These are phyloP conservation scores for Avahi laniger DNA, from an alignment of 2,797 vertebrate species.

Conservation along the genomic window DNA sequence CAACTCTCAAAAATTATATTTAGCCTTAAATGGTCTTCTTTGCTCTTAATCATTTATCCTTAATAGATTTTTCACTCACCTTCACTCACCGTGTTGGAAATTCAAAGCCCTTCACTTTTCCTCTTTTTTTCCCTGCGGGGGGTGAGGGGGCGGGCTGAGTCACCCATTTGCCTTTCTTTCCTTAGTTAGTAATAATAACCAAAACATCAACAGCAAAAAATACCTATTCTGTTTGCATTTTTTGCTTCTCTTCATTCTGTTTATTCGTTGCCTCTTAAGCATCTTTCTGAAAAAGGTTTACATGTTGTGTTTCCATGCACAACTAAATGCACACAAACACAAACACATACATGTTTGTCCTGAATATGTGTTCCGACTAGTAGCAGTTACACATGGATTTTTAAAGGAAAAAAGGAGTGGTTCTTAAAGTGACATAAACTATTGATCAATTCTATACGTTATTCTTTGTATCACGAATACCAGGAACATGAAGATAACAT, in stretches of 20 bases:
- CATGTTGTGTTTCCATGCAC: not conserved
- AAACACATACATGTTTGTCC: not conserved
- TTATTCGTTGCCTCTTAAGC: not conserved
- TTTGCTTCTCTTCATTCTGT: not conserved
- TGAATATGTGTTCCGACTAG: not conserved
- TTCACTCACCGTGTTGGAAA: not conserved
- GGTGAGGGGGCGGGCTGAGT: not conserved
- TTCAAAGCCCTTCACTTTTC: not conserved
- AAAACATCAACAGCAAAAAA: not conserved
- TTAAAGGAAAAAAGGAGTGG: not conserved
- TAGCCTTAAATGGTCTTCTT: not conserved
- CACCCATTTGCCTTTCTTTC: not conserved
- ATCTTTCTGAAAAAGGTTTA: not conserved
- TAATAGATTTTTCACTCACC: not conserved
- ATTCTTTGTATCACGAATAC: no score
- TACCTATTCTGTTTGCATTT: not conserved
- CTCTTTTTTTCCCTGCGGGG: rapidly evolving
- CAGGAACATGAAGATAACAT: not conserved
- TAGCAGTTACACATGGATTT: not conserved
- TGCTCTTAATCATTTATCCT: not conserved
- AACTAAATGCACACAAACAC: not conserved
- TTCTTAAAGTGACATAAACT: not conserved
- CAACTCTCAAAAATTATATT: not conserved
- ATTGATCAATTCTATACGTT: no score
- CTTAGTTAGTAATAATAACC: not conserved